Percentiles rank a stretch among this genome's conserved stretches.
These are phyloP conservation scores for Chrysaora quinquecirrha DNA, from an alignment of 30 jellyfish, hydroid and myxozoan species.

Conservation along the genomic window DNA sequence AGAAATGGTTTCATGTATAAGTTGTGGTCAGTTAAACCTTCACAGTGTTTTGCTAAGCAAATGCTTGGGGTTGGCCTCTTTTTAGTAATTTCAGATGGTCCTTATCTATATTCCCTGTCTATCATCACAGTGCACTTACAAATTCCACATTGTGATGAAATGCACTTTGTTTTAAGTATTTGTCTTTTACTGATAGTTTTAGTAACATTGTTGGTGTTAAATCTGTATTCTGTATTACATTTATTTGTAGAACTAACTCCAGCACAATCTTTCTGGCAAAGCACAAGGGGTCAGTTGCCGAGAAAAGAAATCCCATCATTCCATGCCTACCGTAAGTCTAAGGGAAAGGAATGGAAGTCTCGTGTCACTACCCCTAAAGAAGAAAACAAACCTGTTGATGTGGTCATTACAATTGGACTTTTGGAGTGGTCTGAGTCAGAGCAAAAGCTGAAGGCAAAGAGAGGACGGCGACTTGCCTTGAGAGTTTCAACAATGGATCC, in stretches of 20 bases:
- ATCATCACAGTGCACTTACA: too few species aligned
- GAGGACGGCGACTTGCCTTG: constrained; percentile 16
- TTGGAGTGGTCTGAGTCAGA: constrained; percentile 14
- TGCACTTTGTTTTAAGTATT: background rate
- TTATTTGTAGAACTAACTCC: background rate
- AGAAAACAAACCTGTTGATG: background rate
- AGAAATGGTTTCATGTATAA: too few species aligned
- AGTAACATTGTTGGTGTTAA: too few species aligned
- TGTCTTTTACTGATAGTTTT: too few species aligned
- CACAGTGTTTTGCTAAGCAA: too few species aligned
- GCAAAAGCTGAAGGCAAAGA: constrained; percentile 24
- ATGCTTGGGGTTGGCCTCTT: too few species aligned
- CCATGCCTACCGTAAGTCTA: background rate
- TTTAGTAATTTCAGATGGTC: too few species aligned
- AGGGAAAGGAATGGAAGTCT: constrained; percentile 20
- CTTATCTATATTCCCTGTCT: too few species aligned
- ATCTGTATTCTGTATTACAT: too few species aligned
- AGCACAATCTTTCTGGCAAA: background rate
- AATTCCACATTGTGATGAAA: background rate
- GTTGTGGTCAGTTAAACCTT: too few species aligned
- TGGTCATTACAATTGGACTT: constrained; percentile 7
- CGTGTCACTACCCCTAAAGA: background rate
- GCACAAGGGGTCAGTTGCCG: background rate
- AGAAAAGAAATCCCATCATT: background rate
- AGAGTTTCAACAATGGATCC: constrained; percentile 17